A percentile compares a stretch with the other conserved stretches of the same genome.
Conservation (phyloP, 2,888 invertebrate species). For the Smittia sp. region DNA sequence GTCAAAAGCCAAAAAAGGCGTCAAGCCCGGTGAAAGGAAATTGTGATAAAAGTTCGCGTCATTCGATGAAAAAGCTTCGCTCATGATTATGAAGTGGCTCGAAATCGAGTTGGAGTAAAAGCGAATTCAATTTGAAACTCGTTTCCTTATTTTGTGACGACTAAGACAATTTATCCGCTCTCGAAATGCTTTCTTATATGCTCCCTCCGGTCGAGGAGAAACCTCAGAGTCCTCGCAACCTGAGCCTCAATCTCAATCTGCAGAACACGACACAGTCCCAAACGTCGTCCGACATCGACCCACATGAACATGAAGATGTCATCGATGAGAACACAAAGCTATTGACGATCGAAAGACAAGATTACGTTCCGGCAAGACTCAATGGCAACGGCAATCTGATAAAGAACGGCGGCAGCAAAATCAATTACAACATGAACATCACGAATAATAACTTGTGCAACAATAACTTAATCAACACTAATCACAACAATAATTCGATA, state of each 20-base stretch:
- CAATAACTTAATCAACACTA: constrained; percentile 28
- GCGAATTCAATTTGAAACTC: not conserved
- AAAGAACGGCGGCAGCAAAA: constrained; percentile 31
- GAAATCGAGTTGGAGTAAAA: not conserved
- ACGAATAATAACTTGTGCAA: constrained; percentile 33
- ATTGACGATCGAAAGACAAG: constrained; percentile 16
- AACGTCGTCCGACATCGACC: constrained; percentile 21
- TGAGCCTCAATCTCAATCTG: constrained; percentile 33
- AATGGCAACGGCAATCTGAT: constrained; percentile 33
- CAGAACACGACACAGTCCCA: constrained; percentile 30
- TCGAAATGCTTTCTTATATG: constrained; percentile 40
- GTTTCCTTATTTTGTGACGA: not conserved
- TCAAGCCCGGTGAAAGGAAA: not conserved
- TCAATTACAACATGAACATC: constrained; percentile 35
- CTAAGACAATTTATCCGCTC: not conserved
- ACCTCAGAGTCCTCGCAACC: constrained; percentile 27
- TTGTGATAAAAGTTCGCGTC: not conserved
- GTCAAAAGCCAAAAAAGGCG: not conserved
- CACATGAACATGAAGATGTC: constrained; percentile 18
- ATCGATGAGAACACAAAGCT: constrained; percentile 37
- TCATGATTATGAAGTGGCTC: not conserved
- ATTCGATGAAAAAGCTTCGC: not conserved
- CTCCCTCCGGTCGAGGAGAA: constrained; percentile 30
- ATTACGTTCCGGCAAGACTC: not conserved
- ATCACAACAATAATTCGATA: constrained; percentile 30